phyloP scores from a whole-genome alignment of 92 coral and sea anemone genomes.

The Virgularia gustaviana region DNA sequence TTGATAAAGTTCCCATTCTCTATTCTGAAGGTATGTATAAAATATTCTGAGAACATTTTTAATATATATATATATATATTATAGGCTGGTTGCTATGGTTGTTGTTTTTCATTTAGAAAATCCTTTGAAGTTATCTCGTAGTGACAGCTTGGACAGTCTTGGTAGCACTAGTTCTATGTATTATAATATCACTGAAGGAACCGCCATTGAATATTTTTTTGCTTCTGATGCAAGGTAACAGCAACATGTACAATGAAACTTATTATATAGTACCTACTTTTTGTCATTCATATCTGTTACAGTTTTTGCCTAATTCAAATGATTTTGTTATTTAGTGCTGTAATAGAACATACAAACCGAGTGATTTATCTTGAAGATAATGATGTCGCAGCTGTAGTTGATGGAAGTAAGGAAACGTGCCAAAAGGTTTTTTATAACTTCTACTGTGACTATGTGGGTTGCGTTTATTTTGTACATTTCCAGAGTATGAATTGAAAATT shows the following conservation, averaged over 20 bases:
- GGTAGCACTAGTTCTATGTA: conserved; percentile 27
- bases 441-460: neutral
- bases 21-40: too few relatives aligned
- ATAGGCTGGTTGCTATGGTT: neutral
- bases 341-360: conserved; percentile 92
- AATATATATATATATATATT: too few relatives aligned
- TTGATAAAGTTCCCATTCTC: neutral
- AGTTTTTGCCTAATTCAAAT: too few relatives aligned
- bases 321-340: conserved; percentile 62
- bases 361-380: conserved; percentile 91
- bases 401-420: conserved; percentile 95
- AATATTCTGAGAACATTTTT: too few relatives aligned
- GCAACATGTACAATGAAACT: neutral
- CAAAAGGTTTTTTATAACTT: neutral
- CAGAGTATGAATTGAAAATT: neutral
- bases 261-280: neutral
- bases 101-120: conserved; percentile 2
- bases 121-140: conserved; percentile 16
- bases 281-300: neutral
- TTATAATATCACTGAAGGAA: conserved; percentile 55
- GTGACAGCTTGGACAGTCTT: conserved; percentile 34
- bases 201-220: conserved; percentile 87
- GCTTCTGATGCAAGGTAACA: conserved; percentile 97
- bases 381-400: conserved; percentile 84
- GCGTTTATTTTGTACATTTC: neutral